Percentiles rank a stretch among this genome's conserved stretches.
phyloP scores from a whole-genome alignment of 2,113 vertebrate genomes.

The Siniperca chuatsi region DNA sequence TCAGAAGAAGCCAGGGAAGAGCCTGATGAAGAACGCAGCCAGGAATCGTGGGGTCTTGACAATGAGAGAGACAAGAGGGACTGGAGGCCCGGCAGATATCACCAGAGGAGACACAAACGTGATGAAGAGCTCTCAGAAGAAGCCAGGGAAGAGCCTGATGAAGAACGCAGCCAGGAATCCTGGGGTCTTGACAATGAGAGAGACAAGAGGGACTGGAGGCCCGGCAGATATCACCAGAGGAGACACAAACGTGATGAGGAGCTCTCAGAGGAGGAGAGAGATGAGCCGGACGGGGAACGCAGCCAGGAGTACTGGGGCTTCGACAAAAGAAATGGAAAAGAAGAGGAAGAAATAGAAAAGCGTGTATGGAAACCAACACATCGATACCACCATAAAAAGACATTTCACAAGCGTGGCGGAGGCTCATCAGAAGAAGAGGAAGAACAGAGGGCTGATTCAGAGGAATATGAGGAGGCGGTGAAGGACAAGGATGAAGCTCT shows the following conservation, averaged over 20 bases:
- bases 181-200: conserved; percentile 59
- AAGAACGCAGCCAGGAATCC: conserved; percentile 70
- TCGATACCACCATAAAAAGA: conserved; percentile 73
- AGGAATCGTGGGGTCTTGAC: conserved; percentile 63
- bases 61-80: conserved; percentile 37
- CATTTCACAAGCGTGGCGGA: conserved; percentile 64
- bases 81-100: conserved; percentile 38
- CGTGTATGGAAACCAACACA: conserved; percentile 74
- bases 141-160: conserved; percentile 44
- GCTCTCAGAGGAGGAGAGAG: conserved; percentile 43
- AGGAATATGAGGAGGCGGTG: conserved; percentile 47
- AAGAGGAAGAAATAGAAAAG: conserved; percentile 66
- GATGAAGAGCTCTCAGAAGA: conserved; percentile 66
- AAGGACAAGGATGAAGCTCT: conserved; percentile 65
- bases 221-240: conserved; percentile 51
- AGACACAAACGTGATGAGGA: conserved; percentile 63
- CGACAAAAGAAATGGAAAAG: conserved; percentile 55
- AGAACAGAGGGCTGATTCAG: conserved; percentile 55
- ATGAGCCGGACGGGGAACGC: conserved; percentile 53
- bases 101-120: conserved; percentile 62
- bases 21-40: conserved; percentile 66
- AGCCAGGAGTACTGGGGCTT: conserved; percentile 71
- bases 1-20: conserved; percentile 37
- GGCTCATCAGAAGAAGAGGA: conserved; percentile 62
- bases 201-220: conserved; percentile 58